These are phyloP conservation scores for Tachypleus tridentatus DNA, from an alignment of 1,140 invertebrate genomes.

Conservation along the genomic window DNA sequence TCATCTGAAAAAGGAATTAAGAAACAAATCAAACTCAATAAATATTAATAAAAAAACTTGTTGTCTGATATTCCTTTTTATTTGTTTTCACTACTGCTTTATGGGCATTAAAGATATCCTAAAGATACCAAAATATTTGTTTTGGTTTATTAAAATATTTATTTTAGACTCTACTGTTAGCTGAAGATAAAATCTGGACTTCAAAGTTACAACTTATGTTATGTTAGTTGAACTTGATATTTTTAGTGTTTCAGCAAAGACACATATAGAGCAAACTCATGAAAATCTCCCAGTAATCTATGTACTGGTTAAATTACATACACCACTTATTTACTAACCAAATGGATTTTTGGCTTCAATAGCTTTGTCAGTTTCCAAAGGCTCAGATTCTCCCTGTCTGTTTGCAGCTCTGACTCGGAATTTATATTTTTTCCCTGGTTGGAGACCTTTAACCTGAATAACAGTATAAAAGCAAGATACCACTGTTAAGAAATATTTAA, in stretches of 20 bases:
- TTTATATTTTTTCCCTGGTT: conserved; percentile 87
- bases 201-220: too few species aligned
- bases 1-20: conserved; percentile 41
- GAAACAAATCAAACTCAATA: background rate
- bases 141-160: too few species aligned
- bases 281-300: too few species aligned
- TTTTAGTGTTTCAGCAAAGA: too few species aligned
- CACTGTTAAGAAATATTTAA: conserved; percentile 58
- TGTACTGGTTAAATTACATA: background rate
- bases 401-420: conserved; percentile 93
- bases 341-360: conserved; percentile 97
- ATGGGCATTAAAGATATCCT: too few species aligned
- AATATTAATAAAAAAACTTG: background rate
- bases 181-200: too few species aligned
- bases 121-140: too few species aligned
- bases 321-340: conserved; percentile 44
- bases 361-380: conserved; percentile 68
- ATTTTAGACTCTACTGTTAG: too few species aligned
- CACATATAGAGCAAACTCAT: too few species aligned
- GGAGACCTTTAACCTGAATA: conserved; percentile 48
- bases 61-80: too few species aligned
- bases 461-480: conserved; percentile 19
- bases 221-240: too few species aligned
- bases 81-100: too few species aligned
- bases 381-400: conserved; percentile 89